Evolutionary conservation across 1,140 invertebrate species (phyloP).

Genomic region (Musca vetustissima): DNA sequence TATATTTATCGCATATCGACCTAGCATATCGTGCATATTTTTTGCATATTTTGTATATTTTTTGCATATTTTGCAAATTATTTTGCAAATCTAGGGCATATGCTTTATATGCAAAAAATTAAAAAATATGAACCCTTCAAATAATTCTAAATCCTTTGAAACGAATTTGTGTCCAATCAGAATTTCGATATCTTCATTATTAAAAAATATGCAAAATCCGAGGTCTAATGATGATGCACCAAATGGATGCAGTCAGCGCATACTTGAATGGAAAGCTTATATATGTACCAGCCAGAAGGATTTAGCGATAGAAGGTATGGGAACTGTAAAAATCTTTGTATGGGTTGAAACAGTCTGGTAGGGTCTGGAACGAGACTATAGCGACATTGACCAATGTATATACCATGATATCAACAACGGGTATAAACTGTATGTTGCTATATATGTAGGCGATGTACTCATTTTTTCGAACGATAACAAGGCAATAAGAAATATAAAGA

Average conservation of each 20-base stretch:
- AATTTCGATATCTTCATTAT: too few relatives aligned
- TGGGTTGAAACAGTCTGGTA: slow-evolving; percentile 39
- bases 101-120: too few relatives aligned
- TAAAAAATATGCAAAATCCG: too few relatives aligned
- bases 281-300: slow-evolving; percentile 49
- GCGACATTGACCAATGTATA: slow-evolving; percentile 39
- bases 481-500: slow-evolving; percentile 23
- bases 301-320: slow-evolving; percentile 26
- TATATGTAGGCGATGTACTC: slow-evolving; percentile 35
- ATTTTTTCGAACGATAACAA: slow-evolving; percentile 35
- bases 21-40: too few relatives aligned
- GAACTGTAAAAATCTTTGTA: slow-evolving; percentile 36
- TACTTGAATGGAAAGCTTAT: slow-evolving; percentile 21
- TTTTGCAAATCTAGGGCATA: too few relatives aligned
- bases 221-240: too few relatives aligned
- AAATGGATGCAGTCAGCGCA: slow-evolving; percentile 37
- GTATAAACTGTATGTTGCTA: slow-evolving; percentile 7
- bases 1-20: too few relatives aligned
- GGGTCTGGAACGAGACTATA: slow-evolving; percentile 40
- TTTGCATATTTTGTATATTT: too few relatives aligned
- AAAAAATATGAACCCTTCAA: too few relatives aligned
- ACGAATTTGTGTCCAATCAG: too few relatives aligned
- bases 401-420: neutral
- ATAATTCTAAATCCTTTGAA: too few relatives aligned
- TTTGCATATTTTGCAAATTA: too few relatives aligned